phyloP scores from a whole-genome alignment of 1,140 invertebrate genomes.

The Drosophila guanche region DNA sequence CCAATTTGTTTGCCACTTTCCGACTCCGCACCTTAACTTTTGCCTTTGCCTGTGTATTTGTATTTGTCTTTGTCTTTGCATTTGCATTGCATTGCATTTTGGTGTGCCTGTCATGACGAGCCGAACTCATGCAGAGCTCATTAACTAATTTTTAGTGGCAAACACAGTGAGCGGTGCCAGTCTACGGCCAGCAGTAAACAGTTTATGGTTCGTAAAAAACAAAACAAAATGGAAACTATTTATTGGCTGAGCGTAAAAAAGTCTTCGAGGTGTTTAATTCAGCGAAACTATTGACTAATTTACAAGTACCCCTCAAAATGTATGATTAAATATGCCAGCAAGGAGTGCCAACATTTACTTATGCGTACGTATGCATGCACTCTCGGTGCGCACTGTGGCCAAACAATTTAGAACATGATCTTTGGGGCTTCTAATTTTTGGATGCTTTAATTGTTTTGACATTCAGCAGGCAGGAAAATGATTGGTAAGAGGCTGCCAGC shows the following conservation, averaged over 20 bases:
- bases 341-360: conserved; percentile 11
- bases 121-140: conserved; percentile 64
- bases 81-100: conserved; percentile 40
- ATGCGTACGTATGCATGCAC: not conserved
- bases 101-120: conserved; percentile 54
- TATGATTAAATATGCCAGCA: conserved; percentile 3
- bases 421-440: conserved; percentile 48
- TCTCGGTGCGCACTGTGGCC: conserved; percentile 22
- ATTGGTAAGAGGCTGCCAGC: conserved; percentile 32
- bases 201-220: not conserved
- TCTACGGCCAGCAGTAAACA: conserved; percentile 5
- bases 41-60: conserved; percentile 35
- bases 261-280: not conserved
- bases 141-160: conserved; percentile 70
- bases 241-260: conserved; percentile 26
- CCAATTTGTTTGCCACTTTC: conserved; percentile 74
- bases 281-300: conserved; percentile 23
- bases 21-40: conserved; percentile 67
- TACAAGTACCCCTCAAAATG: conserved; percentile 4
- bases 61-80: conserved; percentile 23
- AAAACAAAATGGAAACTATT: conserved; percentile 10
- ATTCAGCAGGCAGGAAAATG: conserved; percentile 64
- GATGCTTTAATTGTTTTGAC: conserved; percentile 71
- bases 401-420: conserved; percentile 38
- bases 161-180: conserved; percentile 37